These are phyloP conservation scores for Chaetoderma sp. DNA, from an alignment of 2,888 invertebrate genomes.

Conservation along the genomic window DNA sequence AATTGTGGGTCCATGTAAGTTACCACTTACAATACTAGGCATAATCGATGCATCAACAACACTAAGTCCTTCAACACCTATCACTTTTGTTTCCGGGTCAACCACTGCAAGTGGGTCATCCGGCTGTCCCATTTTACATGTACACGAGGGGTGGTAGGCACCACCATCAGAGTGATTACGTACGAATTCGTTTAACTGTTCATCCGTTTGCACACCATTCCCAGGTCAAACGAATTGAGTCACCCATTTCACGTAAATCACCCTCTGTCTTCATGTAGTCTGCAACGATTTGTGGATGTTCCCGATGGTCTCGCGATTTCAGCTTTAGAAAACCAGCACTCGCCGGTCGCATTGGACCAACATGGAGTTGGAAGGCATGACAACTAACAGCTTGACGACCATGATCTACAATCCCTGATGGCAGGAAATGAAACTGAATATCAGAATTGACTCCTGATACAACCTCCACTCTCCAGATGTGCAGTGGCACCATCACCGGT, in stretches of 20 bases:
- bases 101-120: slow-evolving; percentile 75
- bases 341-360: slow-evolving; percentile 80
- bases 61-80: slow-evolving; percentile 76
- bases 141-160: slow-evolving; percentile 87
- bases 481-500: slow-evolving; percentile 70
- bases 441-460: slow-evolving; percentile 71
- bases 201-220: slow-evolving; percentile 53
- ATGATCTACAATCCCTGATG: slow-evolving; percentile 72
- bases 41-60: slow-evolving; percentile 86
- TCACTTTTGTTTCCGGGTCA: slow-evolving; percentile 72
- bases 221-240: slow-evolving; percentile 54
- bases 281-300: slow-evolving; percentile 88
- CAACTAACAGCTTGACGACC: slow-evolving; percentile 69
- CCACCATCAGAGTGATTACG: slow-evolving; percentile 69
- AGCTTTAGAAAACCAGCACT: slow-evolving; percentile 86
- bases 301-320: slow-evolving; percentile 80
- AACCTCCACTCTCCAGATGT: slow-evolving; percentile 72
- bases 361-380: slow-evolving; percentile 72
- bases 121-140: slow-evolving; percentile 78
- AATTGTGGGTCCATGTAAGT: slow-evolving; percentile 75
- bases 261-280: slow-evolving; percentile 81
- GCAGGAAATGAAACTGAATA: slow-evolving; percentile 72
- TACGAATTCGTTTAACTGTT: slow-evolving; percentile 67
- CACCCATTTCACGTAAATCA: slow-evolving; percentile 73
- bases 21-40: slow-evolving; percentile 82